Evolutionary conservation across 1,140 invertebrate genomes (phyloP).

Genomic region (Protaetia brevitarsis): DNA sequence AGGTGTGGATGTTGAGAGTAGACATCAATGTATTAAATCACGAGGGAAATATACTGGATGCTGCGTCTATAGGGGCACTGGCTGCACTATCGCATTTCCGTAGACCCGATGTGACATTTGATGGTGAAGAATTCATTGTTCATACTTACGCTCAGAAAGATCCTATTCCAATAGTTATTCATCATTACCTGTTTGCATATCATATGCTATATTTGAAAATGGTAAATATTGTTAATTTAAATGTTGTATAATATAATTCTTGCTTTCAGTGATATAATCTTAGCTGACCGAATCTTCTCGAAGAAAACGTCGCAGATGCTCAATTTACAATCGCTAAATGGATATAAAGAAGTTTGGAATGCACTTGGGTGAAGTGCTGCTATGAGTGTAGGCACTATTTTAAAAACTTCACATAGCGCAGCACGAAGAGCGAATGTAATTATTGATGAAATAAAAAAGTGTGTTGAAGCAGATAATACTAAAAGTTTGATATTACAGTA

Average conservation of each 20-base stretch:
- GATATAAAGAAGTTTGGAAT: constrained; percentile 86
- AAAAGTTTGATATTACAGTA: too few relatives aligned
- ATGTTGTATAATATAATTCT: constrained; percentile 20
- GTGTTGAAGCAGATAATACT: constrained; percentile 67
- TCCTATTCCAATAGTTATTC: constrained; percentile 79
- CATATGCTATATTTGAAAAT: constrained; percentile 79
- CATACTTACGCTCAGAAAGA: constrained; percentile 81
- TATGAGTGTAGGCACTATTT: constrained; percentile 63
- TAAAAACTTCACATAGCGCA: constrained; percentile 71
- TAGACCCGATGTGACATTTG: constrained; percentile 85
- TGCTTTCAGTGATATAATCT: constrained; percentile 56
- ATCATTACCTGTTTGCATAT: constrained; percentile 87
- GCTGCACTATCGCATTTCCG: constrained; percentile 85
- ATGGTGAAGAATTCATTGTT: constrained; percentile 75
- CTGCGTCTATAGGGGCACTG: constrained; percentile 83
- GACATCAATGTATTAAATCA: constrained; percentile 90
- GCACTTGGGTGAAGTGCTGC: constrained; percentile 75
- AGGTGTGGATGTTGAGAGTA: constrained; percentile 84
- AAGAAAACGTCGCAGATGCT: constrained; percentile 79
- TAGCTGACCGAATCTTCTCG: constrained; percentile 73
- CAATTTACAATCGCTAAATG: constrained; percentile 85
- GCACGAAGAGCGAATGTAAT: constrained; percentile 67
- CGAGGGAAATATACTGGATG: constrained; percentile 91
- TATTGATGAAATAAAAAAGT: constrained; percentile 71
- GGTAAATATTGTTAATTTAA: constrained; percentile 53